These are phyloP conservation scores for Siniperca obscura DNA, from an alignment of 2,797 vertebrate species.

Conservation along the genomic window DNA sequence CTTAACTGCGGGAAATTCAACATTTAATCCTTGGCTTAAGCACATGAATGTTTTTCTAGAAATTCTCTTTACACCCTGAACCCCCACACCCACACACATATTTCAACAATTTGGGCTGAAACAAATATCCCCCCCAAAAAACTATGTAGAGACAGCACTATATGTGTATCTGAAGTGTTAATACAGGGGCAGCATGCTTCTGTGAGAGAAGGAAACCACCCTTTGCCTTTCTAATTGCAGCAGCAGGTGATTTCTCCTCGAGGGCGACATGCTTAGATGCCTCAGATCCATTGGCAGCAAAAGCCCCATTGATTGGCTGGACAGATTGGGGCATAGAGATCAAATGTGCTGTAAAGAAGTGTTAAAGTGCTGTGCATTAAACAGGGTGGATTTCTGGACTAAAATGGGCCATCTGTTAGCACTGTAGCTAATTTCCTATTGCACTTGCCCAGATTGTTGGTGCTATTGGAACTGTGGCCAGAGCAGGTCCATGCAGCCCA, in stretches of 20 bases:
- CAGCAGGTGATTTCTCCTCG: constrained; percentile 78
- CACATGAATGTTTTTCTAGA: not conserved
- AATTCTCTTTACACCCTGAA: not conserved
- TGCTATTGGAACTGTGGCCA: constrained; percentile 45
- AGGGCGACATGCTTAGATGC: constrained; percentile 70
- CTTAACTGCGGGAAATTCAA: not conserved
- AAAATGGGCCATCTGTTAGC: constrained; percentile 84
- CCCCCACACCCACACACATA: not conserved
- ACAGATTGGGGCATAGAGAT: constrained; percentile 86
- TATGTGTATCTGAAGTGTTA: constrained; percentile 30
- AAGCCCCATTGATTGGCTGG: constrained; percentile 79
- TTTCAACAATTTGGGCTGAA: not conserved
- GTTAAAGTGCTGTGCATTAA: constrained; percentile 83
- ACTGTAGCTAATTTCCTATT: constrained; percentile 78
- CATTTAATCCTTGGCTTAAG: not conserved
- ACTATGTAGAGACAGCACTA: not conserved
- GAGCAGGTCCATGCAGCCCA: constrained; percentile 9
- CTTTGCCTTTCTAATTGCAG: constrained; percentile 67
- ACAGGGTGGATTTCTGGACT: constrained; percentile 77
- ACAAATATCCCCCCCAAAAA: not conserved
- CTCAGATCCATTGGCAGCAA: constrained; percentile 75
- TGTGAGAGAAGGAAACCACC: constrained; percentile 51
- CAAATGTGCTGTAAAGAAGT: constrained; percentile 85
- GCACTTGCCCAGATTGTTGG: constrained; percentile 67
- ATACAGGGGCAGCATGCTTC: constrained; percentile 32